Evolutionary conservation across 2,888 invertebrate genomes (phyloP), one percentile per base, ranked within the genome.

Genomic region (Eupithecia vulgata): DNA sequence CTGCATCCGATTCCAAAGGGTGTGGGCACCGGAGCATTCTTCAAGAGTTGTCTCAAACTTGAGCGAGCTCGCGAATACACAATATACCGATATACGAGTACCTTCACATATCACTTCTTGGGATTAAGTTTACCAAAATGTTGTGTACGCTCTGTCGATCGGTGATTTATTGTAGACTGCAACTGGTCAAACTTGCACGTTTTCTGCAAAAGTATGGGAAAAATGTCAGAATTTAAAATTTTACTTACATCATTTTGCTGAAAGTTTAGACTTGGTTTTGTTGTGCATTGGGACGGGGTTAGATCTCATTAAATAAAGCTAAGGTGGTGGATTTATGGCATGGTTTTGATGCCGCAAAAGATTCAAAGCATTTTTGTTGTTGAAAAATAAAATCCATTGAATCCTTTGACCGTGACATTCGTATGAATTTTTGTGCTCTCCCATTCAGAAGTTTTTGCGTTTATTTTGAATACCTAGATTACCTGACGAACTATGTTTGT

Each of bases 101-200:
- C n/a, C 83, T 83, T 83, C 83, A 48, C 40, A 70, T 70, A 70
- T 70, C 70, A 82, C 80, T 81, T 78, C 83, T 84, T 85, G 73
- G 84, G 84, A 87, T 87, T 87, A 86, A 88, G 85, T 89, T 88
- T 85, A 85, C 81, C 84, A 87, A 65, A 84, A 87, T 87, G 86
- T 83, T 83, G 83, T 84, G 82, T 84, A 78, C 83, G 81, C 84
- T 83, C 79, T 80, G 82, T 79, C 81, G 82, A 82, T 78, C 77
- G 74, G 77, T 83, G 85, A 87, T 87, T 87, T 86, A 87, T 85
- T 81, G 83, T 81, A 70, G 81, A 79, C 79, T 82, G 68, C 74
- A 45, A 72, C 61, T 74, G 71, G 74, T 72, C 72, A 74, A 72
- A 76, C 76, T 76, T 72, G 67, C 71, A 68, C 65, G 68, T 66